Evolutionary conservation across 2,113 vertebrate species (phyloP).

Genomic region (Brachyhypopomus occidentalis): DNA sequence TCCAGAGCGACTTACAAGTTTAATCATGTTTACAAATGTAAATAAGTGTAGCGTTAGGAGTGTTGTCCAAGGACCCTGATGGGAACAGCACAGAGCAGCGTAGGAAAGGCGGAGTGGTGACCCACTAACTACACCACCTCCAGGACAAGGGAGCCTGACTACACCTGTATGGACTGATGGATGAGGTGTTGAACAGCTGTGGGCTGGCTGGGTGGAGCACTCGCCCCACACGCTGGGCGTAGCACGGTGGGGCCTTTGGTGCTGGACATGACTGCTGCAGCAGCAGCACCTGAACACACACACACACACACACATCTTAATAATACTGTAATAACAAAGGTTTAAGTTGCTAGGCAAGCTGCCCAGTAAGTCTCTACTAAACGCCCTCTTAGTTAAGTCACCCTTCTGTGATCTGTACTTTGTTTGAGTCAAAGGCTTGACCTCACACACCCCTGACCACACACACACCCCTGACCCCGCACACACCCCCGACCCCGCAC

Average conservation of each 20-base stretch:
- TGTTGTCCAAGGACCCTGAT: too few species aligned
- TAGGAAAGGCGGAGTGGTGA: too few species aligned
- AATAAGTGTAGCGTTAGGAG: too few species aligned
- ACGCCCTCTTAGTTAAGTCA: too few species aligned
- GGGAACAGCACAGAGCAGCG: too few species aligned
- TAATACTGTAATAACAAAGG: not conserved
- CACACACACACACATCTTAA: not conserved
- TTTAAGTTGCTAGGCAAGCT: not conserved
- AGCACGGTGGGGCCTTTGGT: conserved; percentile 92
- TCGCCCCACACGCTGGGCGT: conserved; percentile 86
- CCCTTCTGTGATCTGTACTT: too few species aligned
- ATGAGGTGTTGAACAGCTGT: conserved; percentile 93
- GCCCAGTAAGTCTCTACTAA: not conserved
- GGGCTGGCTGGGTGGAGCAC: conserved; percentile 83
- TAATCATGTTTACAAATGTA: too few species aligned
- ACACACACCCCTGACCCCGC: too few species aligned
- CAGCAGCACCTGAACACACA: conserved; percentile 83
- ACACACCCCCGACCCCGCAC: too few species aligned
- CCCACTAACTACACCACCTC: not conserved
- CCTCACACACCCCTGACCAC: too few species aligned
- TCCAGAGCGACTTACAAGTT: too few species aligned
- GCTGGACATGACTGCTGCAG: conserved; percentile 96
- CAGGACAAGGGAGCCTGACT: not conserved
- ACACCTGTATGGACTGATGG: conserved; percentile 92
- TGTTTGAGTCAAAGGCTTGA: too few species aligned